Evolutionary conservation across 2,113 vertebrate genomes (phyloP).

Genomic region (Gopherus flavomarginatus): DNA sequence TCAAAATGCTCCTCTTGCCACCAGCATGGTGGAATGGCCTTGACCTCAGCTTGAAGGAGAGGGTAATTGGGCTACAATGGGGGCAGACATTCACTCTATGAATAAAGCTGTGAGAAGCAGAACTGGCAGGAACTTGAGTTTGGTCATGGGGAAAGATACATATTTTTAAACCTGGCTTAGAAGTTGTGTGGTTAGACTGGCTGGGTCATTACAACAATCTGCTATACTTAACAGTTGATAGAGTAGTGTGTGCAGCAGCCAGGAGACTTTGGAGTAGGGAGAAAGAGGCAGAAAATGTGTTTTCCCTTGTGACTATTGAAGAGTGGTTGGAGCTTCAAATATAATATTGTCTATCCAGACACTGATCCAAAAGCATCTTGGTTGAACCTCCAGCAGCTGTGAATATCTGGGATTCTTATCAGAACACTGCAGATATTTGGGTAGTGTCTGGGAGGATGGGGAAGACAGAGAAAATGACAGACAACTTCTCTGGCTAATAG

Average conservation of each 20-base stretch:
- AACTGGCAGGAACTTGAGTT: background rate
- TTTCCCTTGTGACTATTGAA: background rate
- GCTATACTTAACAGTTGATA: background rate
- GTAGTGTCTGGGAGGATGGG: background rate
- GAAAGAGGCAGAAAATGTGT: background rate
- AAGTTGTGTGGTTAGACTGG: background rate
- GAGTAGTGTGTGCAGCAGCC: background rate
- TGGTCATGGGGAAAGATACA: background rate
- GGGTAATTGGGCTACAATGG: background rate
- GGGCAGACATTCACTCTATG: background rate
- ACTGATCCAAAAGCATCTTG: background rate
- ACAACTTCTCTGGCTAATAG: background rate
- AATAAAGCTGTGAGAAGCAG: background rate
- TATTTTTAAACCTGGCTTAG: background rate
- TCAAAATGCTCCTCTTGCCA: background rate
- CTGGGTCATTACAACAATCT: background rate
- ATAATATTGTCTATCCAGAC: background rate
- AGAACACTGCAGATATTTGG: background rate
- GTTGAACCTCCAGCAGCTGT: background rate
- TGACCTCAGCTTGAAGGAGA: background rate
- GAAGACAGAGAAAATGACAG: background rate
- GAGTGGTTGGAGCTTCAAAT: background rate
- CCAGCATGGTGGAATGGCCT: background rate
- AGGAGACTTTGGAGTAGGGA: background rate
- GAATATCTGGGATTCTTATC: background rate